Base-by-base conservation (phyloP, 1,140 invertebrate species). In the Drosophila saltans region DNA sequence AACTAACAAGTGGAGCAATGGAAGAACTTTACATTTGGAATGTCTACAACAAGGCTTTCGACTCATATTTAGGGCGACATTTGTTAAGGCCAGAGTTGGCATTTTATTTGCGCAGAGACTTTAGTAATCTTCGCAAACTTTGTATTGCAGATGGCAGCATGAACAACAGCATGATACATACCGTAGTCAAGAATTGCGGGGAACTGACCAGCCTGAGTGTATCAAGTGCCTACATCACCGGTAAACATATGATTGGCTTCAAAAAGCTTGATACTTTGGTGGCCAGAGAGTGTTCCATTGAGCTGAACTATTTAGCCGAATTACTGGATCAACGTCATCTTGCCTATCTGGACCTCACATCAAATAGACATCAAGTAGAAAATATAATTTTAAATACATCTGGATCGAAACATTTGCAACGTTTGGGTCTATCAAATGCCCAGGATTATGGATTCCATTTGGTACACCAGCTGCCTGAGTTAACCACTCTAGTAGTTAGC, bases 121-220 rank as follows among this genome's bases (percentile, higher is more conserved):
- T 84, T 5, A 55, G 26, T 5, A 90, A 72, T 48, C 64, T 91
- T 2, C 71, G 68, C 5, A 81, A 91, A 58, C 75, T 91, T 2
- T 81, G 77, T 40, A 70, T 82, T 3, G 74, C 68, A 6, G 81
- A 85, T 21, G 63, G 58, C 36, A 68, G 67, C 30, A 81, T 88
- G 81, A 88, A 88, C 64, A 90, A 88, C 58, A 73, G 84, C 77
- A 89, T 88, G 84, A 77, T 88, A 36, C 65, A 75, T 4, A 88
- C 78, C 0, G 52, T 88, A 39, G 58, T 78, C 7, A 89, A 78
- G 21, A 84, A 63, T 39, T 88, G 84, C 24, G 56, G 40, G 1
- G 56, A 78, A 40, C 21, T 88, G 11, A 69, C 66, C 7, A 78
- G 85, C 33, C 11, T 88, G 0, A 90, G 80, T 16, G 84, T 88